A percentile compares a stretch with the other conserved stretches of the same genome.
Evolutionary conservation across 2,113 vertebrate species (phyloP).

Genomic region (Neomonachus schauinslandi): DNA sequence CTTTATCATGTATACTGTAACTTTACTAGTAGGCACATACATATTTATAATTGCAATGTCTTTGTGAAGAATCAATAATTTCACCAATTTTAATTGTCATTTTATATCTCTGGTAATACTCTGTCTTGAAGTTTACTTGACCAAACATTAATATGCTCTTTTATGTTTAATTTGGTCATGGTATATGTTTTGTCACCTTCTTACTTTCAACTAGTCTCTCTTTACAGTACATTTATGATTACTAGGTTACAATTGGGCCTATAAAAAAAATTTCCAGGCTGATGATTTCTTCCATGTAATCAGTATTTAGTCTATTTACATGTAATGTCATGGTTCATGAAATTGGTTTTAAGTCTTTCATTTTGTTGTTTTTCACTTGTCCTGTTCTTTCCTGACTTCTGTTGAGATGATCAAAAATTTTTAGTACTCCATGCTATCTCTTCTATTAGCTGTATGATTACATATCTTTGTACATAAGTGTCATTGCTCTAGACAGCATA

Average conservation of each 20-base stretch:
- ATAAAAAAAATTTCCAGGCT: neutral
- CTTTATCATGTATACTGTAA: neutral
- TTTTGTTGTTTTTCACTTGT: neutral
- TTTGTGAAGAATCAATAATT: neutral
- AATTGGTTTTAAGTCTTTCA: neutral
- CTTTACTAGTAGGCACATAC: neutral
- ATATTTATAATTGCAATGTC: neutral
- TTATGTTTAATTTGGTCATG: neutral
- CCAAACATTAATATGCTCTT: neutral
- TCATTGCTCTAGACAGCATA: neutral
- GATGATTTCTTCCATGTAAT: neutral
- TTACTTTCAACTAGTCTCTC: neutral
- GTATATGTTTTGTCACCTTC: neutral
- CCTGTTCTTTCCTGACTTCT: neutral
- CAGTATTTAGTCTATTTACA: neutral
- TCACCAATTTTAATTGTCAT: neutral
- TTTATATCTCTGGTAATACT: neutral
- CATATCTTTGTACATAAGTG: neutral
- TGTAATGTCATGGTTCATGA: neutral
- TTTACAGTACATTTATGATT: neutral
- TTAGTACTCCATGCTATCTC: neutral
- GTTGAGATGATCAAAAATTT: neutral
- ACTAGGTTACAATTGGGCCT: neutral
- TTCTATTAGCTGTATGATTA: neutral
- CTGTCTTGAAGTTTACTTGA: neutral